Base-by-base conservation (phyloP, 2,113 vertebrate species). In the rat (Rattus norvegicus) region DNA sequence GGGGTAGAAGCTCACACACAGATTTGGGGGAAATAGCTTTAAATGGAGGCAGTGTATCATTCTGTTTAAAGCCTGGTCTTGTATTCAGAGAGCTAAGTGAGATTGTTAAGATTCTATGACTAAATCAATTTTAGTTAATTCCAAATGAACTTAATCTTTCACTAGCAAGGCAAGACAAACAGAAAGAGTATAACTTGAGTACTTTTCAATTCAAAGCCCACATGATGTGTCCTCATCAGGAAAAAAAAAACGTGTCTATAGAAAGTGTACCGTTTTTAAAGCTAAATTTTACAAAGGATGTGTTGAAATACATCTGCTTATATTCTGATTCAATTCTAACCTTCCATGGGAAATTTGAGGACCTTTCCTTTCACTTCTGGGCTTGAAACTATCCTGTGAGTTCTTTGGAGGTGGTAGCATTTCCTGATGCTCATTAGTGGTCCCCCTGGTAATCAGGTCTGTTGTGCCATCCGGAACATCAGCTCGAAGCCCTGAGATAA, bases 91-190 rank as follows among this genome's bases (percentile, higher is more conserved):
- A 76, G 54, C 67, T 94, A 93, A 91, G 59, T 80, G 49, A 92
- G 67, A 47, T 84, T 95, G 84, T 43, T n/a, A 80, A 80, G 1
- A 20, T 84, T 87, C 19, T 79, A n/a, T 80, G 86, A 93, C 69
- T 56, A 87, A 97, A 77, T 95, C 43, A 88, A 59, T 92, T 97
- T 92, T 86, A 43, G 70, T 88, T 80, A 80, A 95, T 92, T 97
- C 72, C 70, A 92, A 95, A 96, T 97, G 28, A 84, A 88, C 91
- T 95, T 97, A 80, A 91, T 93, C 73, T 96, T 93, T 95, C 77
- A 91, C 54, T 96, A 93, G 43, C 24, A 94, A 96, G n/a, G 43
- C 13, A 93, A 92, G 54, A n/a, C 65, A 93, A 91, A 85, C 54
- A 93, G 90, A 88, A 91, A 93, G 86, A 75, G 26, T 72, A 85